Evolutionary conservation across 1,140 invertebrate genomes (phyloP).

Genomic region (Musca domestica): DNA sequence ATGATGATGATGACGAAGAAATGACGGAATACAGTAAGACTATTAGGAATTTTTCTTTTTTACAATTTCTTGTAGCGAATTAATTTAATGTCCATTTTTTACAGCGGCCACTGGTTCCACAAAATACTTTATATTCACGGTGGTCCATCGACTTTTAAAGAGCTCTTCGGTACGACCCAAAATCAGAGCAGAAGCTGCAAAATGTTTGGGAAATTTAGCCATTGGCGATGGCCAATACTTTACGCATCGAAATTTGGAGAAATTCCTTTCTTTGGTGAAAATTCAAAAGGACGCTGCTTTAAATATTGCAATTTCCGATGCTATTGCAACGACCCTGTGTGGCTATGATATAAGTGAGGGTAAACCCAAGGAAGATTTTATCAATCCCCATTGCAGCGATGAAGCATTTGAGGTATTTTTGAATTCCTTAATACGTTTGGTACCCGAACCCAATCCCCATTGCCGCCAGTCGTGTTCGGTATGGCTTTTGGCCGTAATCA

Average conservation of each 20-base stretch:
- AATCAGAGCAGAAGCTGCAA: slow-evolving; percentile 47
- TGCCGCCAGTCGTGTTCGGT: slow-evolving; percentile 72
- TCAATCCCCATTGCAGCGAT: slow-evolving; percentile 54
- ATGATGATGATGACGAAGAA: slow-evolving; percentile 40
- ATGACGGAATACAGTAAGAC: slow-evolving; percentile 41
- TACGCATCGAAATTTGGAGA: slow-evolving; percentile 45
- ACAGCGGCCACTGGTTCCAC: slow-evolving; percentile 33
- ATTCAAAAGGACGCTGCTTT: slow-evolving; percentile 49
- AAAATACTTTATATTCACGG: slow-evolving; percentile 43
- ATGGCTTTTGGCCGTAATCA: slow-evolving; percentile 80
- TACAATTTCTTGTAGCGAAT: not conserved
- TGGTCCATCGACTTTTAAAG: slow-evolving; percentile 43
- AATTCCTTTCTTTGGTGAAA: slow-evolving; percentile 45
- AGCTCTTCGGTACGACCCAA: slow-evolving; percentile 44
- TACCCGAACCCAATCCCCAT: slow-evolving; percentile 76
- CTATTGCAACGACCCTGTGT: slow-evolving; percentile 45
- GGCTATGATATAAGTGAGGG: slow-evolving; percentile 58
- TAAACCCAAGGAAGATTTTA: slow-evolving; percentile 63
- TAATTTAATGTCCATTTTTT: not conserved
- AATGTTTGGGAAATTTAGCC: slow-evolving; percentile 49
- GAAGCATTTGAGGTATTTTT: slow-evolving; percentile 67
- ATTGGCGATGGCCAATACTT: slow-evolving; percentile 52
- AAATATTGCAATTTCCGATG: slow-evolving; percentile 52
- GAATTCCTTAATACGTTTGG: slow-evolving; percentile 67
- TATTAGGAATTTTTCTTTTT: not conserved